A percentile compares a stretch with the other conserved stretches of the same genome.
These are phyloP conservation scores for Phylloscopus trochilus DNA, from an alignment of 2,113 vertebrate species.

Conservation along the genomic window DNA sequence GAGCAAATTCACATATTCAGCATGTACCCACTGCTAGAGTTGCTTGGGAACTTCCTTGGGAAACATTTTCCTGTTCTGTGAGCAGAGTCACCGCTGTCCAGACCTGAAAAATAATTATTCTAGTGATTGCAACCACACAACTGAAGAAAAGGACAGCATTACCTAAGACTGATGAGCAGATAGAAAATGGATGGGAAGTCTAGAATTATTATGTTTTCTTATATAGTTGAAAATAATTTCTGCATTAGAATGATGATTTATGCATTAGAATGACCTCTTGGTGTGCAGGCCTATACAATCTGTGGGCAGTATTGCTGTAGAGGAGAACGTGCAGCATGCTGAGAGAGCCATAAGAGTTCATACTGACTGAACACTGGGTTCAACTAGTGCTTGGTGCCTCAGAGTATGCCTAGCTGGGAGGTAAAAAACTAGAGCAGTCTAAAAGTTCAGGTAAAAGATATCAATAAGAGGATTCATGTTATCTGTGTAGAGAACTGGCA, in stretches of 20 bases:
- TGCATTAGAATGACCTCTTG: neutral
- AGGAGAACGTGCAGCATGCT: neutral
- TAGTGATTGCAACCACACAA: neutral
- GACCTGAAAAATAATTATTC: neutral
- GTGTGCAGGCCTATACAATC: neutral
- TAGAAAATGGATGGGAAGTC: neutral
- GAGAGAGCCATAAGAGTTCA: neutral
- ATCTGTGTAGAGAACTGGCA: neutral
- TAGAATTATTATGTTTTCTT: neutral
- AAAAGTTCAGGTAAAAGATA: neutral
- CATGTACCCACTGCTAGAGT: neutral
- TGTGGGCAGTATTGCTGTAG: neutral
- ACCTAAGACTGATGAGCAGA: neutral
- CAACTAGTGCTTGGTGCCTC: accelerated
- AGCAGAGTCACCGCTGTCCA: neutral
- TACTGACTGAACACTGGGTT: neutral
- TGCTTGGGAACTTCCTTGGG: neutral
- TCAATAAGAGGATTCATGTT: neutral
- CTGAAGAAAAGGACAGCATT: neutral
- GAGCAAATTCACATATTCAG: neutral
- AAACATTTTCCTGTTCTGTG: neutral
- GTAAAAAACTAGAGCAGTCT: neutral
- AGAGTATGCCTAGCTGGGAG: neutral
- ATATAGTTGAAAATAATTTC: neutral
- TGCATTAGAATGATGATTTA: neutral